Conservation (phyloP, 2,797 vertebrate genomes). For the Myotis vivesi region DNA sequence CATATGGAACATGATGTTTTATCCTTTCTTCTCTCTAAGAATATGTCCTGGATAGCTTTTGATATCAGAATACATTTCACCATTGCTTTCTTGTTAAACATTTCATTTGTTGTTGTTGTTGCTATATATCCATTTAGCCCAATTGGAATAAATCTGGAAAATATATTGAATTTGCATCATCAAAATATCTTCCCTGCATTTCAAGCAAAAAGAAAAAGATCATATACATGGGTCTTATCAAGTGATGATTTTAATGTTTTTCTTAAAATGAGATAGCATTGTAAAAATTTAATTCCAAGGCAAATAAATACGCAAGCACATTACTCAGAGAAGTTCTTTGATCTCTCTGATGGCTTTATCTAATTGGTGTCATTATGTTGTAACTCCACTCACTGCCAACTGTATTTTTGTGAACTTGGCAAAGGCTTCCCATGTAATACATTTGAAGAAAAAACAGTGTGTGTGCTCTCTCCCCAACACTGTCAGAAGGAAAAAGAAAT, state of each 20-base stretch:
- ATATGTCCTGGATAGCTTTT: not conserved
- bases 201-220: slow-evolving; percentile 62
- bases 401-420: slow-evolving; percentile 25
- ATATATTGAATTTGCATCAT: slow-evolving; percentile 51
- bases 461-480: not conserved
- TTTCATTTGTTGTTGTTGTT: slow-evolving; percentile 28
- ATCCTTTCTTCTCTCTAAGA: not conserved
- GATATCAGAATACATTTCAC: not conserved
- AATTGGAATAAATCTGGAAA: slow-evolving; percentile 59
- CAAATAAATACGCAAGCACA: not conserved
- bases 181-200: slow-evolving; percentile 54
- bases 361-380: not conserved
- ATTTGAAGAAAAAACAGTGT: not conserved
- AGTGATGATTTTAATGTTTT: slow-evolving; percentile 4
- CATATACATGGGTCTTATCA: not conserved
- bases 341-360: not conserved
- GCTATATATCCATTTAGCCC: slow-evolving; percentile 55
- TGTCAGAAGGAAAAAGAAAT: slow-evolving; percentile 42
- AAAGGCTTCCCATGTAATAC: slow-evolving; percentile 3
- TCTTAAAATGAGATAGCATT: slow-evolving; percentile 29
- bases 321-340: slow-evolving; percentile 1
- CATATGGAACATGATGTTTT: not conserved
- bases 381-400: not conserved
- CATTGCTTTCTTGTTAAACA: slow-evolving; percentile 53
- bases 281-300: not conserved